Evolutionary conservation across 2,888 invertebrate genomes (phyloP).

Genomic region (Stenurella melanura): DNA sequence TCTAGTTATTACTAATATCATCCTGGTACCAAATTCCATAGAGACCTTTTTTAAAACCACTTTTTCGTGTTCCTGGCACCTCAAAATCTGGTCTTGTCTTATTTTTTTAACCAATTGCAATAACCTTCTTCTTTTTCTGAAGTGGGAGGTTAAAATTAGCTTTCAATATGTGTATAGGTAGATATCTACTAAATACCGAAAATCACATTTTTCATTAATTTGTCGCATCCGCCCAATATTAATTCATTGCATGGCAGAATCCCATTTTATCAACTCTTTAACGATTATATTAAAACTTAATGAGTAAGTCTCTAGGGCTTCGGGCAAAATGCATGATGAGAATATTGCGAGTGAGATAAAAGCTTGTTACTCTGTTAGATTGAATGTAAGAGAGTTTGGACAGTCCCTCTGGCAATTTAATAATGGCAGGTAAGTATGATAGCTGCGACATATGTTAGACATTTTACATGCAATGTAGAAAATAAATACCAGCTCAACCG

Average conservation of each 20-base stretch:
- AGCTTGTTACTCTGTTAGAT: conserved; percentile 56
- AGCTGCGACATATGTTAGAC: conserved; percentile 57
- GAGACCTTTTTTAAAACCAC: too few species aligned
- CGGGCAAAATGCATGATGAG: conserved; percentile 42
- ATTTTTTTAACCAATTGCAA: too few species aligned
- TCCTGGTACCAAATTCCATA: too few species aligned
- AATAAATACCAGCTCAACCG: conserved; percentile 8
- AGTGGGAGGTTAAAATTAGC: too few species aligned
- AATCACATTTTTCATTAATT: too few species aligned
- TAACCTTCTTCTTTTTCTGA: too few species aligned
- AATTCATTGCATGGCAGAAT: conserved; percentile 32
- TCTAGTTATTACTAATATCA: too few species aligned
- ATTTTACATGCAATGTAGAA: conserved; percentile 48
- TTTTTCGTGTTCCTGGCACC: too few species aligned
- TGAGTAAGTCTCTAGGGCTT: conserved; percentile 39
- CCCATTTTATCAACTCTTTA: conserved; percentile 44
- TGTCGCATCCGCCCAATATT: neutral
- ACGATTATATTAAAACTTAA: conserved; percentile 35
- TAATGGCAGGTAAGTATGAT: conserved; percentile 58
- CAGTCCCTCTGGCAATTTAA: conserved; percentile 52
- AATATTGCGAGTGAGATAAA: conserved; percentile 48
- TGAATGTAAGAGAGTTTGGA: conserved; percentile 53
- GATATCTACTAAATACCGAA: too few species aligned
- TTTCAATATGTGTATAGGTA: too few species aligned
- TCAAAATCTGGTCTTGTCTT: too few species aligned